Percentiles rank a stretch among this genome's conserved stretches.
phyloP scores from a whole-genome alignment of 2,888 invertebrate genomes.

The Luperina nickerlii region DNA sequence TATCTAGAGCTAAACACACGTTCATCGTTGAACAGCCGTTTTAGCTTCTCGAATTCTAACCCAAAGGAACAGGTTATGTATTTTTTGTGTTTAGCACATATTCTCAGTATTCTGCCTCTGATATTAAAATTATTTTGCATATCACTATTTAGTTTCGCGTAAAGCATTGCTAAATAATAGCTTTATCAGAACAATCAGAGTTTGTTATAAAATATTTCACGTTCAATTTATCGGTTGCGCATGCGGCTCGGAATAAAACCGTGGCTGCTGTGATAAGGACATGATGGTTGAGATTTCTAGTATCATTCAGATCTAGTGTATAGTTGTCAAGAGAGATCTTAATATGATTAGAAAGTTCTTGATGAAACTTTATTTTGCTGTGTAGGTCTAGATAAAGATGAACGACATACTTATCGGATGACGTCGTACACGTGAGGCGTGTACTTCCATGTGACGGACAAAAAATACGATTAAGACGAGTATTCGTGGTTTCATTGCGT shows the following conservation, averaged over 20 bases:
- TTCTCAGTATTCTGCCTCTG: not conserved
- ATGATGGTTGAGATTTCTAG: conserved; percentile 7
- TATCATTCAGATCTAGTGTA: conserved; percentile 25
- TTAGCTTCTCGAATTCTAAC: not conserved
- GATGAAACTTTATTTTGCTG: conserved; percentile 1
- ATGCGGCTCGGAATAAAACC: conserved; percentile 17
- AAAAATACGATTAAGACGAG: not conserved
- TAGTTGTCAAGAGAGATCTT: conserved; percentile 21
- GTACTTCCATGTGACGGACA: not conserved
- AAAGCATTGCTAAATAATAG: conserved; percentile 25
- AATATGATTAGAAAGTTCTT: conserved; percentile 1
- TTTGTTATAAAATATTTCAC: conserved; percentile 35
- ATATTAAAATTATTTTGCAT: not conserved
- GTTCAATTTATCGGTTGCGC: conserved; percentile 43
- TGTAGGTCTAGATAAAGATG: conserved; percentile 16
- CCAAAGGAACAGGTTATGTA: not conserved
- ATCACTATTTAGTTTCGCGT: conserved; percentile 15
- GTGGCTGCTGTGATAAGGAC: conserved; percentile 15
- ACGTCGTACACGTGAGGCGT: conserved; percentile 11
- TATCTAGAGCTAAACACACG: not conserved
- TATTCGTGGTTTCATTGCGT: not conserved
- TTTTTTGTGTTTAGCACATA: not conserved
- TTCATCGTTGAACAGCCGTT: not conserved
- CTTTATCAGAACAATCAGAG: conserved; percentile 23
- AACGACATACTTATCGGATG: not conserved